Conservation (phyloP, 2,797 vertebrate genomes). For the Chlorospingus semifuscus region DNA sequence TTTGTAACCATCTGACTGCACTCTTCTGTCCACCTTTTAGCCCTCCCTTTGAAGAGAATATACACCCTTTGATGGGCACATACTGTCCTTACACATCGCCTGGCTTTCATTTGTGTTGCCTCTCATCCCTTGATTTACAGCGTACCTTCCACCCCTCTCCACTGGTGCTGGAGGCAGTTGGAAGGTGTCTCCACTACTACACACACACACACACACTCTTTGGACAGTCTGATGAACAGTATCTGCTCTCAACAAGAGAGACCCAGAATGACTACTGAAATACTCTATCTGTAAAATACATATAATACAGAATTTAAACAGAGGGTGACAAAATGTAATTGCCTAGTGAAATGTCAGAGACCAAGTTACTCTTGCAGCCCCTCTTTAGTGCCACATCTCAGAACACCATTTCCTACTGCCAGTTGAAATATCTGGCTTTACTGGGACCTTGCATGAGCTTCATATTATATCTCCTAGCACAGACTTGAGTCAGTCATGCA, state of each 20-base stretch:
- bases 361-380: background rate
- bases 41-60: background rate
- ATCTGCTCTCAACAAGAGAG: background rate
- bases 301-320: background rate
- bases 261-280: background rate
- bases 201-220: background rate
- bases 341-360: background rate
- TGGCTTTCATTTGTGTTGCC: background rate
- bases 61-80: background rate
- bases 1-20: background rate
- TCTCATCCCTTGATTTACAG: background rate
- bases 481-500: background rate
- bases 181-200: background rate
- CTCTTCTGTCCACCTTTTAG: background rate
- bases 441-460: background rate
- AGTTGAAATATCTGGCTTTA: background rate
- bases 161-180: background rate
- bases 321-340: background rate
- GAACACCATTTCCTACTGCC: background rate
- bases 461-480: fast-evolving
- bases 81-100: background rate
- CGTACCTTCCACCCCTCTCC: background rate
- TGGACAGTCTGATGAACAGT: background rate
- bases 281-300: background rate
- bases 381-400: background rate